Base-by-base conservation (phyloP, 2,113 vertebrate genomes). In the Acinonyx jubatus region DNA sequence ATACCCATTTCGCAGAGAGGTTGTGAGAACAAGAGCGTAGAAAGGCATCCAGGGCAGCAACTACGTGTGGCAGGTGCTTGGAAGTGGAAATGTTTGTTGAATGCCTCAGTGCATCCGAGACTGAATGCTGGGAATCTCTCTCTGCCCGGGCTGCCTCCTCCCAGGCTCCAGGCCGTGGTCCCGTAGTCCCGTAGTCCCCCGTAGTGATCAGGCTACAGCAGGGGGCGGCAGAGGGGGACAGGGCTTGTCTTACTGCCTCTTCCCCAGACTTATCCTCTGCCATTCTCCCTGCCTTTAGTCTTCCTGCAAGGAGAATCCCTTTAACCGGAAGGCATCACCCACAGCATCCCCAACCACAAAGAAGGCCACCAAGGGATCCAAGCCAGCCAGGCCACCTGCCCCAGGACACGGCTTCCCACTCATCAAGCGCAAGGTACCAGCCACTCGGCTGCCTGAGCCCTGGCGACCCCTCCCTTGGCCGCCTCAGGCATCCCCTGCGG, bases 401-500 rank as follows among this genome's bases (percentile, higher is more conserved):
- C 99, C 99, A 0, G 99, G 99, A 92, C 99, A 99, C 0, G 99
- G 99, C 66, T 99, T 99, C 96, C 99, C 99, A 0, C 99, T 99
- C 93, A 99, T 99, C 98, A 99, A 99, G 97, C 99, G 99, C 98
- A 99, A 99, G 99, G 99, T 99, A 96, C 93, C 21, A 21, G 63
- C 69, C 7, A 0, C n/a, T 2, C 1, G 1, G 61, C 25, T 11
- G 7, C 74, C 66, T 29, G 85, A 33, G 89, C 68, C 36, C 5
- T 0, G 45, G 25, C 15, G 57, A 7, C 29, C 69, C 21, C 4
- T 3, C 48, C 57, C 33, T 4, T 5, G 4, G 36, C 25, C 2
- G 82, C 66, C 48, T 31, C 36, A 31, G 33, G n/a, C 38, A 48
- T 71, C 80, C n/a, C 0, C 0, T 4, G n/a, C 81, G 76, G 16